These are phyloP conservation scores for Cheilosia soror DNA, from an alignment of 2,888 invertebrate genomes.

Conservation along the genomic window DNA sequence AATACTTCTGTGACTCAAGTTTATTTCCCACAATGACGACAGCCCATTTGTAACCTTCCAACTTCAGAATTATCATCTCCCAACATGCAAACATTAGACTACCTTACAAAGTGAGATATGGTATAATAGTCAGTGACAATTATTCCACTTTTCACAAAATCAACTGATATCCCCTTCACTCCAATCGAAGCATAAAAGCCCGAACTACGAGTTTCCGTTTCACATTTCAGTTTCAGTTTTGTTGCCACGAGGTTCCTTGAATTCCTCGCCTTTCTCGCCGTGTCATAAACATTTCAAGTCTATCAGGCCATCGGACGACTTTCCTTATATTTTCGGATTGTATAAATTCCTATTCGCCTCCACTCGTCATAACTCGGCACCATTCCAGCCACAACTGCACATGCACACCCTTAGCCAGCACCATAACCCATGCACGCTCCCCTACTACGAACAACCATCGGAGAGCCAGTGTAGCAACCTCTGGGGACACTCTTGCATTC, in stretches of 20 bases:
- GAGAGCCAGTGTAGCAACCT: constrained; percentile 38
- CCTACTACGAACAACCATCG: not conserved
- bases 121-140: constrained; percentile 43
- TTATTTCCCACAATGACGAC: not conserved
- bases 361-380: constrained; percentile 42
- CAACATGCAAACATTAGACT: constrained; percentile 25
- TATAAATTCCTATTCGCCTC: constrained; percentile 42
- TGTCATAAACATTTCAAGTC: constrained; percentile 70
- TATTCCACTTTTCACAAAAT: constrained; percentile 37
- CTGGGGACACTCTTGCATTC: constrained; percentile 68
- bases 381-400: constrained; percentile 1
- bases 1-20: not conserved
- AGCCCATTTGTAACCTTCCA: too few relatives aligned
- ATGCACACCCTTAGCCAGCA: constrained; percentile 24
- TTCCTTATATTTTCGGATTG: constrained; percentile 47
- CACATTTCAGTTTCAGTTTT: constrained; percentile 52
- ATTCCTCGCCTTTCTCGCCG: constrained; percentile 53
- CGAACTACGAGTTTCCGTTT: constrained; percentile 66
- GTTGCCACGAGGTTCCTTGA: constrained; percentile 54
- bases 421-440: constrained; percentile 17
- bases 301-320: constrained; percentile 63
- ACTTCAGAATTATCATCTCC: not conserved
- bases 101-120: not conserved
- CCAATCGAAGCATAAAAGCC: constrained; percentile 59
- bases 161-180: constrained; percentile 39